phyloP scores from a whole-genome alignment of 2,888 invertebrate genomes.

The Andricus curvator region DNA sequence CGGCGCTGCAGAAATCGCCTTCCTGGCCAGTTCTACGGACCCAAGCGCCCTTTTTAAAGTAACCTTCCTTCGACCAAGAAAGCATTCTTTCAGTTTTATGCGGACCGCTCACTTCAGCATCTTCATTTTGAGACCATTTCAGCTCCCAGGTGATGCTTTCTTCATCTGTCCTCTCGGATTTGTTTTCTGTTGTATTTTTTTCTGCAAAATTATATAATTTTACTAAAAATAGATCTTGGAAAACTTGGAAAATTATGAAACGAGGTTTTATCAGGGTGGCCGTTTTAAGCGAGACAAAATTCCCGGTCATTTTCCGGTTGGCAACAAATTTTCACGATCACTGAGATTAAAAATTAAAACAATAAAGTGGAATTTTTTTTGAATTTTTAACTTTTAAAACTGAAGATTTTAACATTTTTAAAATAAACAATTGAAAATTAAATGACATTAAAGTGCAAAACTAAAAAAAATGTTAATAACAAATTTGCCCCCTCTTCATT shows the following conservation, averaged over 20 bases:
- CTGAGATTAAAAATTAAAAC: too few species aligned
- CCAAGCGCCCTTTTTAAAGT: slow-evolving; percentile 92
- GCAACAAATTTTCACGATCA: too few species aligned
- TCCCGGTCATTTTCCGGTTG: too few species aligned
- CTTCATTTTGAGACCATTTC: slow-evolving; percentile 90
- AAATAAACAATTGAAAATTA: too few species aligned
- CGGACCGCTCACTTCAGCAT: slow-evolving; percentile 90
- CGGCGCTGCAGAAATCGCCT: slow-evolving; percentile 90
- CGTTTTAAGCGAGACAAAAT: too few species aligned
- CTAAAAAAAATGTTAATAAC: too few species aligned
- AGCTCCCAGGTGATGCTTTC: slow-evolving; percentile 91
- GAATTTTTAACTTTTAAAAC: too few species aligned
- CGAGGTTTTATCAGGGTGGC: not conserved
- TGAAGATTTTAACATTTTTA: too few species aligned
- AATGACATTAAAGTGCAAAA: too few species aligned
- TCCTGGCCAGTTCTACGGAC: slow-evolving; percentile 88
- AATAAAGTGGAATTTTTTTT: too few species aligned
- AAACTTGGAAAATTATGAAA: not conserved
- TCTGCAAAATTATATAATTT: slow-evolving; percentile 11
- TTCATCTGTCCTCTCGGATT: slow-evolving; percentile 58
- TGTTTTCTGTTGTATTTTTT: slow-evolving; percentile 36
- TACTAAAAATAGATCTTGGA: not conserved
- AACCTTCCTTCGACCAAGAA: slow-evolving; percentile 91
- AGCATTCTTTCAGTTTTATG: slow-evolving; percentile 92
- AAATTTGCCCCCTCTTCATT: too few species aligned